These are phyloP conservation scores for Clinocottus analis DNA, from an alignment of 2,113 vertebrate species.

Conservation along the genomic window DNA sequence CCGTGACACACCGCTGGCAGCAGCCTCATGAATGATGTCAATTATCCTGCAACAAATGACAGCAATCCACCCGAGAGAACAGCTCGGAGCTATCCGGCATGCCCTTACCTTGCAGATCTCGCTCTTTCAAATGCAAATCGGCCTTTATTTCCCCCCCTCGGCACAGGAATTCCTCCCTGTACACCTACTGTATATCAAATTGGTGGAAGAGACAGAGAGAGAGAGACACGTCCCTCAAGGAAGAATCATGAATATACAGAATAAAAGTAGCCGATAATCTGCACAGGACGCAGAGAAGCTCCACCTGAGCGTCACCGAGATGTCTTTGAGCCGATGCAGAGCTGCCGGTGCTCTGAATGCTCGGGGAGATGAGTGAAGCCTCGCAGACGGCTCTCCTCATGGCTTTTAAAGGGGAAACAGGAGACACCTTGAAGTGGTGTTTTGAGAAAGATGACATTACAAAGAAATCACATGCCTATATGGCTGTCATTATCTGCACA, in stretches of 20 bases:
- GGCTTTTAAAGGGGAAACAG: constrained; percentile 37
- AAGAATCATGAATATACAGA: constrained; percentile 24
- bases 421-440: constrained; percentile 19
- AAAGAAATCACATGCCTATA: constrained; percentile 9
- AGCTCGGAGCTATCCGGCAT: constrained; percentile 53
- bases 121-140: constrained; percentile 71
- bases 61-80: constrained; percentile 59
- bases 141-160: constrained; percentile 44
- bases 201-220: constrained; percentile 20
- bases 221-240: constrained; percentile 31
- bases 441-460: constrained; percentile 24
- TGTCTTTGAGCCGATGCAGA: constrained; percentile 17
- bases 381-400: background rate
- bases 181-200: constrained; percentile 32
- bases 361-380: constrained; percentile 1
- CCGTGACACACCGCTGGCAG: constrained; percentile 37
- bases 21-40: constrained; percentile 57
- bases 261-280: constrained; percentile 40
- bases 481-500: constrained; percentile 29
- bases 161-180: constrained; percentile 42
- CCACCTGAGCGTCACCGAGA: constrained; percentile 13
- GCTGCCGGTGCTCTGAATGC: background rate
- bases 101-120: constrained; percentile 61
- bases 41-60: constrained; percentile 69
- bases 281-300: background rate